Evolutionary conservation across 2,113 vertebrate species (phyloP), one percentile per base, ranked within the genome.

Genomic region (Eira barbara): DNA sequence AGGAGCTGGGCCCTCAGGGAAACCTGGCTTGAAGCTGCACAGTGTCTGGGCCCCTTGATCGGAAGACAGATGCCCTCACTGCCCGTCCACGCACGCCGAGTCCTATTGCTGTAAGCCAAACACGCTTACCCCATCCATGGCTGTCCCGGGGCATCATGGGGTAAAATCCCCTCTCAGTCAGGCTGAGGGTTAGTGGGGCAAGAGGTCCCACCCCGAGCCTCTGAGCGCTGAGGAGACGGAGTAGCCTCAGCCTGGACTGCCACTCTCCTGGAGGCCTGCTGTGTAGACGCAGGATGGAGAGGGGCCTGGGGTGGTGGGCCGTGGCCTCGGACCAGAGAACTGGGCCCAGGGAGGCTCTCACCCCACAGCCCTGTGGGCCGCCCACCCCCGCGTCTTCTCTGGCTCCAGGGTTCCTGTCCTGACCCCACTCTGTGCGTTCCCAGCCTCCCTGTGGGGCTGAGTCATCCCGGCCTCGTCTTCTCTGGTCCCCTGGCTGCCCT

Each of bases 31-130:
- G 55, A 11, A 55, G 29, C n/a, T 9, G 3, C 55, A 23, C 6
- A 7, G 29, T 6, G 27, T 55, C 57, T 12, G 36, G 13, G 13
- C 18, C 36, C 18, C n/a, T 63, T 63, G 39, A 7, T 25, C 14
- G 39, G 34, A 65, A 65, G 29, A 65, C 63, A 31, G 63, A 6
- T 2, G 2, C 63, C 63, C 63, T 31, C 14, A 65, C 63, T 34
- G 13, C 11, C 63, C 3, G 17, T 23, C 29, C 8, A 6, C 9
- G 23, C 57, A 7, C 55, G 65, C 34, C 8, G 14, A 27, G 69
- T 27, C 17, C 45, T 4, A 0, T 2, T 21, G 17, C 45, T 3
- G 1, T 1, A 34, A 47, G 13, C 9, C 25, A n/a, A 7, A 15
- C 67, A 10, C 3, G 15, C 2, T 29, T 34, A 57, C 12, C 69